Evolutionary conservation across 2,888 invertebrate species (phyloP).

Genomic region (Molorchus minor): DNA sequence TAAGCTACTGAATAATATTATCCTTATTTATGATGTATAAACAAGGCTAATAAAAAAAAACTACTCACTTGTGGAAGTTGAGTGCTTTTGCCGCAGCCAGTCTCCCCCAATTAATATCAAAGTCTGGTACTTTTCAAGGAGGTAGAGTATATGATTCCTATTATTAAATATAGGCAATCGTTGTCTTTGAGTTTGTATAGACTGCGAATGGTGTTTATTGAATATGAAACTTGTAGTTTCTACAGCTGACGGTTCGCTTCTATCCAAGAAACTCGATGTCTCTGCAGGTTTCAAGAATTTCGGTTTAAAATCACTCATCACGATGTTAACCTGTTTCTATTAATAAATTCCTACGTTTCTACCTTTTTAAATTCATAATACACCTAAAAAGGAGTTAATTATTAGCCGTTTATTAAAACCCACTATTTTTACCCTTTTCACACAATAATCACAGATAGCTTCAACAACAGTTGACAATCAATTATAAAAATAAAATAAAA

Average conservation of each 20-base stretch:
- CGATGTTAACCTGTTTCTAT: slow-evolving; percentile 30
- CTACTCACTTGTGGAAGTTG: slow-evolving; percentile 88
- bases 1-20: too few relatives aligned
- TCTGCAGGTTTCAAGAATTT: slow-evolving; percentile 60
- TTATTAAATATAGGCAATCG: slow-evolving; percentile 88
- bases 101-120: slow-evolving; percentile 91
- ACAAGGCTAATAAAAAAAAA: too few relatives aligned
- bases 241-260: slow-evolving; percentile 52
- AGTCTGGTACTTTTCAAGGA: slow-evolving; percentile 90
- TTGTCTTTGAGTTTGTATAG: slow-evolving; percentile 85
- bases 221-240: slow-evolving; percentile 73
- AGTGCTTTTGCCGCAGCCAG: slow-evolving; percentile 96
- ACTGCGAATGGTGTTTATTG: slow-evolving; percentile 85
- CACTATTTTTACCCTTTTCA: too few relatives aligned
- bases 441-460: too few relatives aligned
- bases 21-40: too few relatives aligned
- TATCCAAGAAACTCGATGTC: slow-evolving; percentile 59
- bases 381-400: too few relatives aligned
- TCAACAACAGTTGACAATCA: too few relatives aligned
- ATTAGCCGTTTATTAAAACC: too few relatives aligned
- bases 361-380: too few relatives aligned
- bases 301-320: slow-evolving; percentile 61
- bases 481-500: too few relatives aligned
- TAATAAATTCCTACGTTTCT: too few relatives aligned
- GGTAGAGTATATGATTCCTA: slow-evolving; percentile 86